phyloP scores from a whole-genome alignment of 1,140 invertebrate species.

The Drosophila yakuba region DNA sequence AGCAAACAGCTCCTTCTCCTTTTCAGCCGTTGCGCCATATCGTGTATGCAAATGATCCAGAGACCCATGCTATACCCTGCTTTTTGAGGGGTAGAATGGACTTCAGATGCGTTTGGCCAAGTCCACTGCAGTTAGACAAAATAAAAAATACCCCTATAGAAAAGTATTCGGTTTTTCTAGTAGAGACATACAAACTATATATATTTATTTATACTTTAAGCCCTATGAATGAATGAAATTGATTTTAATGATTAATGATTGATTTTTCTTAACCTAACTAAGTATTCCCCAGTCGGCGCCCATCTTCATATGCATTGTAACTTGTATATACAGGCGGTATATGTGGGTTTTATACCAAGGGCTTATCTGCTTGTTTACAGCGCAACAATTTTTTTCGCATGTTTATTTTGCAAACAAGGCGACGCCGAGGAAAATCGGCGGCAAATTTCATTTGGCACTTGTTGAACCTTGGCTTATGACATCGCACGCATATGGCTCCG shows the following conservation, averaged over 20 bases:
- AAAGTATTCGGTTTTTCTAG: too few relatives aligned
- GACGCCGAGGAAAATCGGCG: constrained; percentile 33
- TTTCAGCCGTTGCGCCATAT: constrained; percentile 40
- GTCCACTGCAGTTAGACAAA: too few relatives aligned
- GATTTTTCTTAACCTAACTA: background rate
- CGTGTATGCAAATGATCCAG: constrained; percentile 57
- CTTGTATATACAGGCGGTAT: constrained; percentile 29
- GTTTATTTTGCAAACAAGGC: constrained; percentile 67
- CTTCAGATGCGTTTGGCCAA: background rate
- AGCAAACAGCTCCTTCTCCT: constrained; percentile 31
- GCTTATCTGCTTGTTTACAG: constrained; percentile 78
- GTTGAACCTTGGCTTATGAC: constrained; percentile 59
- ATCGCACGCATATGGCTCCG: constrained; percentile 42
- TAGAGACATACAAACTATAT: too few relatives aligned
- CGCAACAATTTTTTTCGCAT: constrained; percentile 59
- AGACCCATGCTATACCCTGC: constrained; percentile 7
- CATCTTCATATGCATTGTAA: constrained; percentile 8
- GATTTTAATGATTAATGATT: too few relatives aligned
- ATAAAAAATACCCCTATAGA: too few relatives aligned
- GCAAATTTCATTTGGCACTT: constrained; percentile 75
- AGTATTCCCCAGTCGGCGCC: constrained; percentile 10
- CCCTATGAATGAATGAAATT: too few relatives aligned
- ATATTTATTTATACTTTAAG: too few relatives aligned
- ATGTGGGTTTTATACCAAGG: constrained; percentile 50
- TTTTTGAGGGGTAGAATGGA: background rate